phyloP scores from a whole-genome alignment of 2,797 vertebrate genomes.

The Prionace glauca region DNA sequence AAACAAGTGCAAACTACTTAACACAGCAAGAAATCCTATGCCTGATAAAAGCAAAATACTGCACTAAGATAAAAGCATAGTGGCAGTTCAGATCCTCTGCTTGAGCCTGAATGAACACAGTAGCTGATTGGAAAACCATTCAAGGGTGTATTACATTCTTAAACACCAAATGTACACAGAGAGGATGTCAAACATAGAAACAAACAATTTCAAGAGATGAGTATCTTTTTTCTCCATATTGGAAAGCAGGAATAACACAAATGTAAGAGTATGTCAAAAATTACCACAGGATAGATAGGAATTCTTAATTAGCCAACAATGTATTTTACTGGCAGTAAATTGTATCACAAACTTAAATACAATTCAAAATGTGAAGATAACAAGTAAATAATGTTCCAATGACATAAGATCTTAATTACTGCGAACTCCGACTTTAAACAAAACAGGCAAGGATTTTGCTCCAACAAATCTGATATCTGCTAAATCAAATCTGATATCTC shows the following conservation, averaged over 20 bases:
- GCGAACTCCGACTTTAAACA: background rate
- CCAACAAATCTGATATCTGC: background rate
- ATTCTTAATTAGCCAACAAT: background rate
- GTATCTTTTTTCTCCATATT: no score
- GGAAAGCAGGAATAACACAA: background rate
- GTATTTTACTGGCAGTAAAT: background rate
- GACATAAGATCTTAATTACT: background rate
- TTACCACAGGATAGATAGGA: background rate
- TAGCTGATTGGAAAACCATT: background rate
- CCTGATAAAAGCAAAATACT: no score
- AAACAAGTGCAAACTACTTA: background rate
- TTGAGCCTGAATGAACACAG: background rate
- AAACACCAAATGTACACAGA: background rate
- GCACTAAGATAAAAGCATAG: no score
- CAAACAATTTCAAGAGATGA: background rate
- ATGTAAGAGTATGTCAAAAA: no score
- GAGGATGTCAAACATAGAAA: background rate
- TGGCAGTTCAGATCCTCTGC: background rate
- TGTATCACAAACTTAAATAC: background rate
- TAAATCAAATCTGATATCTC: background rate
- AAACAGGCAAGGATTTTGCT: background rate
- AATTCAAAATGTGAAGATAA: background rate
- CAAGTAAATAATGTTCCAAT: background rate
- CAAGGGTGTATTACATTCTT: background rate
- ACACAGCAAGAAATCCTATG: background rate